A percentile compares a stretch with the other conserved stretches of the same genome.
Conservation (phyloP, 2,113 vertebrate genomes). For the Pituophis catenifer region DNA sequence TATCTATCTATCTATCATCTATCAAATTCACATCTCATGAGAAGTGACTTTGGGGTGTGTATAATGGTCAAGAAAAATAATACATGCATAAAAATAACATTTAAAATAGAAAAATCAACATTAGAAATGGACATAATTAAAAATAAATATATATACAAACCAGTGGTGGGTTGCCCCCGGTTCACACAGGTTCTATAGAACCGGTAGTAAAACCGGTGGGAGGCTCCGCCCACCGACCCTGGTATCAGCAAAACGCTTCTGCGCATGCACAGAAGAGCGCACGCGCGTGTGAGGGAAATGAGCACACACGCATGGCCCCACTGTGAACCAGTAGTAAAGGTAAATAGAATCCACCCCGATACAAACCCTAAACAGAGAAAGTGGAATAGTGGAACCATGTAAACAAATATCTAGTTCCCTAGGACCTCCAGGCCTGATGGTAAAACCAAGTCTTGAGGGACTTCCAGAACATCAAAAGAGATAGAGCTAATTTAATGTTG, state of each 20-base stretch:
- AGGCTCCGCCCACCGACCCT: too few species aligned
- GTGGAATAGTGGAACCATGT: not conserved
- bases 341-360: too few species aligned
- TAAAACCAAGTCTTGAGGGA: not conserved
- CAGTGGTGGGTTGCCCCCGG: too few species aligned
- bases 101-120: not conserved
- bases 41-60: not conserved
- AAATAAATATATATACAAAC: not conserved
- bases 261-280: too few species aligned
- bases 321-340: too few species aligned
- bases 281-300: too few species aligned
- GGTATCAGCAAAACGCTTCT: too few species aligned
- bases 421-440: not conserved
- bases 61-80: not conserved
- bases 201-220: too few species aligned
- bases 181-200: too few species aligned
- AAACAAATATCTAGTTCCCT: not conserved
- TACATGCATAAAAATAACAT: not conserved
- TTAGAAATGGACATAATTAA: not conserved
- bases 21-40: not conserved
- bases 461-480: not conserved
- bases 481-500: not conserved
- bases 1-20: too few species aligned
- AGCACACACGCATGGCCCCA: too few species aligned
- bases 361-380: not conserved